Evolutionary conservation across 2,797 vertebrate genomes (phyloP), one percentile per base, ranked within the genome.

Genomic region (Enteromius trimaculatus): DNA sequence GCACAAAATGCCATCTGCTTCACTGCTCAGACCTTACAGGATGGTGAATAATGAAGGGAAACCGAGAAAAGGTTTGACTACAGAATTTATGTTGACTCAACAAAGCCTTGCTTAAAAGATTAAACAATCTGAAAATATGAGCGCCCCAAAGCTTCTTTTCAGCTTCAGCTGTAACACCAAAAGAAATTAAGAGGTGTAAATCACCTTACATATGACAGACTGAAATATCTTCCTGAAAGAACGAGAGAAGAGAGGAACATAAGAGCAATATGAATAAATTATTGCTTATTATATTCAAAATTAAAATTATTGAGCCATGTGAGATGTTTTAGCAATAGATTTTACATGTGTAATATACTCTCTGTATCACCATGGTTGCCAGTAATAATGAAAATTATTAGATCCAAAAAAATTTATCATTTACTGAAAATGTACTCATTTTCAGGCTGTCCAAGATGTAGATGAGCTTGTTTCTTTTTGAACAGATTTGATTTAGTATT

Each of bases 1-100:
- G 77, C 29, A 29, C 62, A 64, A 87, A 85, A 81, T 62, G 80
- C 55, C 86, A 87, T 88, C 85, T 87, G 88, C 62, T 83, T 55
- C 62, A 85, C 39, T 72, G 69, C 71, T 83, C 60, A 82, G 83
- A 62, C 6, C 47, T 47, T 66, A 79, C 68, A 31, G 68, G 47
- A 77, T 55, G 42, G 77, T 44, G 68, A 83, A 84, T 82, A 84
- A 86, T 78, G 85, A 68, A 76, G 49, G 44, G 70, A 86, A 74
- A 80, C 69, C 29, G 21, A 70, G 81, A 77, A 66, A 78, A 83
- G 81, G 51, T 83, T 77, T 21, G 39, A 47, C 51, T 19, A 71
- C 37, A 83, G 64, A 83, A 77, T 69, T 55, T 31, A 60, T 83
- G 81, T 83, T 77, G 81, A 82, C 64, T 58, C 51, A 77, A 77